phyloP scores from a whole-genome alignment of 2,797 vertebrate species.

The Acanthopagrus latus region DNA sequence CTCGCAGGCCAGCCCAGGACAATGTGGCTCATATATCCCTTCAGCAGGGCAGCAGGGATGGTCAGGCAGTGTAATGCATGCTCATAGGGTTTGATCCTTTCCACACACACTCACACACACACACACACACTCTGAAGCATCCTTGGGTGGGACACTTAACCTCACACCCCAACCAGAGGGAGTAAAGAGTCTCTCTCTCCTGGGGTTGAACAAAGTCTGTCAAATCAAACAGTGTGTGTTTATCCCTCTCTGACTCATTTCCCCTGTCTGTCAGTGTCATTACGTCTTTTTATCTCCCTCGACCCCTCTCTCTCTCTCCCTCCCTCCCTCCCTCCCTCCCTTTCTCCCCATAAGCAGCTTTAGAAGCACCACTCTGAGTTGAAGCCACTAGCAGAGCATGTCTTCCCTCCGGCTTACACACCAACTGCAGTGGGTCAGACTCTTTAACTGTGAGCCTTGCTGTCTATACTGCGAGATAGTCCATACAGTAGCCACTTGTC shows the following conservation, averaged over 20 bases:
- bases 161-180: conserved; percentile 15
- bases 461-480: conserved; percentile 11
- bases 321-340: conserved; percentile 11
- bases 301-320: not conserved
- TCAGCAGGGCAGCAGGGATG: not conserved
- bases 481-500: conserved; percentile 33
- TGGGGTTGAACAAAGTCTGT: conserved; percentile 49
- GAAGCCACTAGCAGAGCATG: conserved; percentile 42
- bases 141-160: conserved; percentile 27
- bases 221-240: conserved; percentile 50
- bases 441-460: conserved; percentile 26
- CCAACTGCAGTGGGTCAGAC: conserved; percentile 51
- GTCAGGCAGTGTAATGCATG: not conserved
- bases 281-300: conserved; percentile 35
- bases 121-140: conserved; percentile 4
- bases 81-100: not conserved
- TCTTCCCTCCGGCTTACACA: conserved; percentile 56
- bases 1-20: not conserved
- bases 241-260: conserved; percentile 47
- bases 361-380: conserved; percentile 38
- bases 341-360: conserved; percentile 52
- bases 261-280: conserved; percentile 51
- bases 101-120: conserved; percentile 16
- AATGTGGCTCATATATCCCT: not conserved
- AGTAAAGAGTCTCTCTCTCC: conserved; percentile 30